Evolutionary conservation across 1,140 invertebrate genomes (phyloP), one percentile per base, ranked within the genome.

Genomic region (Diuraphis noxia): DNA sequence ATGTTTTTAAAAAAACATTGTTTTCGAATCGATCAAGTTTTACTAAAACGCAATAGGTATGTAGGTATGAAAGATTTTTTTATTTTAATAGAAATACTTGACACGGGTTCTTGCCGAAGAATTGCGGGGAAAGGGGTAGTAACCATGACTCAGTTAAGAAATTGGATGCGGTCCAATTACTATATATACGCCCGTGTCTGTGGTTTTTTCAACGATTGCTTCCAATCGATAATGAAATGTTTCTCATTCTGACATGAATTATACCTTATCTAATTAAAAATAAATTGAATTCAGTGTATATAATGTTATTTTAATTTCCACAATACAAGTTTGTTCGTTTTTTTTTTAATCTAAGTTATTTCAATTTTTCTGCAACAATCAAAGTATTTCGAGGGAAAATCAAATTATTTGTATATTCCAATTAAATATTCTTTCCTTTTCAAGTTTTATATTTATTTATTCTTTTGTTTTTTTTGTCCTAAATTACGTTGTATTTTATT

Each of bases 161-260:
- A 84, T 84, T 84, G 40, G 81, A 84, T 84, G 40, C 81, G 30
- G 82, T 84, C 82, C 82, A 84, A 84, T 84, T 84, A 84, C 30
- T 46, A 84, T 84, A 84, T n/a, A 38, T 81, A 40, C 25, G 82
- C 40, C 40, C 13, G 38, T 82, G 81, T 82, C 25, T n/a, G 30
- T 30, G 30, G 40, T 43, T 84, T 84, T 84, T 84, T 43, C n/a
- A 43, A 43, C n/a, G 30, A 43, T 43, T 43, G 41, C 43, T 84
- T 84, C 30, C 82, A 84, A 84, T 43, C 82, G 13, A 84, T 84
- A 84, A 19, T 84, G 43, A 84, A 84, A 43, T 84, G 41, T 43
- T 43, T 84, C 43, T 72, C 43, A 43, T 84, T 43, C 82, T 43
- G 30, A 84, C 82, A 43, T 34, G 30, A 84, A 43, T 84, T 43